These are phyloP conservation scores for Choloepus hoffmanni DNA, from an alignment of 2,113 vertebrate species.

Conservation along the genomic window DNA sequence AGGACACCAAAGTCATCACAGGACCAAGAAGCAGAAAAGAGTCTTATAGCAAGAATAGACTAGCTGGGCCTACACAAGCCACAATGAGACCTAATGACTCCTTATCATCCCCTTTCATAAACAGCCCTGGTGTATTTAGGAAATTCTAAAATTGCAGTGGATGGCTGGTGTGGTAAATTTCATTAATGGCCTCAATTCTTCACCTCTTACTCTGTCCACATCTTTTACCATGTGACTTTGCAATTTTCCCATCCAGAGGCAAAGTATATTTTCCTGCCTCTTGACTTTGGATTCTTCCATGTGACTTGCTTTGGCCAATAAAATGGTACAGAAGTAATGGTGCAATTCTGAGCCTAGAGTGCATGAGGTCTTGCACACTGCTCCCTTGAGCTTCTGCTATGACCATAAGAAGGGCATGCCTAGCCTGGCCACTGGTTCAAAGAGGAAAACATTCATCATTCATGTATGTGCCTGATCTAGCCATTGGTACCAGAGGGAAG, in stretches of 20 bases:
- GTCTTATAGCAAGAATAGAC: neutral
- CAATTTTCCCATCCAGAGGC: neutral
- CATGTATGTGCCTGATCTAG: neutral
- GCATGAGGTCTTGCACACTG: neutral
- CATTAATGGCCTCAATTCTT: neutral
- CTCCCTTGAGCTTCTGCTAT: neutral
- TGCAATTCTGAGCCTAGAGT: neutral
- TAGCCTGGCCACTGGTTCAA: neutral
- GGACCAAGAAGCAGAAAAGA: neutral
- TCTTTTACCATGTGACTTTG: neutral
- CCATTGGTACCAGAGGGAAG: neutral
- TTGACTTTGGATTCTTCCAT: neutral
- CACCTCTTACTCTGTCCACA: neutral
- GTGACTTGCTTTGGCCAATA: neutral
- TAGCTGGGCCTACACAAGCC: neutral
- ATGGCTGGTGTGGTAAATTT: neutral
- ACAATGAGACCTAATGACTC: neutral
- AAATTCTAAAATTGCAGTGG: neutral
- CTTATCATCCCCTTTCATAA: neutral
- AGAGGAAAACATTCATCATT: neutral
- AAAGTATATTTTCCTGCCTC: neutral
- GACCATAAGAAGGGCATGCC: neutral
- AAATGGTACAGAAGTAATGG: neutral
- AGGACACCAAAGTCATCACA: neutral
- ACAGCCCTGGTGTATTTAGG: neutral